Evolutionary conservation across 2,888 invertebrate species (phyloP).

Genomic region (Monochamus alternatus): DNA sequence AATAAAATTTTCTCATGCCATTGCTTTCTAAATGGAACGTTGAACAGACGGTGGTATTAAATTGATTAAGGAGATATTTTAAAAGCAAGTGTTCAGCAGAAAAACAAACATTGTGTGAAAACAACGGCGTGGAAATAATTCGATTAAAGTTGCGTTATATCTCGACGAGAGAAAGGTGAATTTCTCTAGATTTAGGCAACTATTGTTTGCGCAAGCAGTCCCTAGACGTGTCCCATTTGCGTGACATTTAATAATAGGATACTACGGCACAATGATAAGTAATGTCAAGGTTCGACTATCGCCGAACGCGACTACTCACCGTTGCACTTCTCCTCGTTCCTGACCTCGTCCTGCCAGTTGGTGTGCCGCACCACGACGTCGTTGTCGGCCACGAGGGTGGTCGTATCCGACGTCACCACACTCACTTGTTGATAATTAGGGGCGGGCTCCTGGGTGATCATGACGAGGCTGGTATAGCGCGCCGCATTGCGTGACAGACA

Average conservation of each 20-base stretch:
- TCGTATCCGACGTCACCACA: slow-evolving; percentile 84
- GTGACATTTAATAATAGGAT: background rate
- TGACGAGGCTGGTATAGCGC: slow-evolving; percentile 90
- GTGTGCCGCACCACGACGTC: slow-evolving; percentile 79
- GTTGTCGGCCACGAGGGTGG: slow-evolving; percentile 77
- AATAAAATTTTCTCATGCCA: no score
- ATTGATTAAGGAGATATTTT: no score
- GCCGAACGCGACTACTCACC: slow-evolving; percentile 42
- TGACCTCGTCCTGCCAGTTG: slow-evolving; percentile 73
- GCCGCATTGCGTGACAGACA: slow-evolving; percentile 70
- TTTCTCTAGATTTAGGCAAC: background rate
- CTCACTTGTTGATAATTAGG: slow-evolving; percentile 77
- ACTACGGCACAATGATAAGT: background rate
- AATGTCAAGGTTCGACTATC: slow-evolving; percentile 39
- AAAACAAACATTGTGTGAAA: background rate
- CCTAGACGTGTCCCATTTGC: background rate
- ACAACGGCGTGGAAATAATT: background rate
- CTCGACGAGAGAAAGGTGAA: background rate
- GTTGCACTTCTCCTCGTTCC: slow-evolving; percentile 41
- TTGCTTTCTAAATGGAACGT: no score
- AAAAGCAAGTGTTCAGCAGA: background rate
- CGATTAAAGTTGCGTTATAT: background rate
- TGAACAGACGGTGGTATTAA: no score
- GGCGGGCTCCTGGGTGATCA: slow-evolving; percentile 85
- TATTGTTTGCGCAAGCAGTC: background rate